Evolutionary conservation across 2,797 vertebrate species (phyloP).

Genomic region (Gymnoscopelus braueri): DNA sequence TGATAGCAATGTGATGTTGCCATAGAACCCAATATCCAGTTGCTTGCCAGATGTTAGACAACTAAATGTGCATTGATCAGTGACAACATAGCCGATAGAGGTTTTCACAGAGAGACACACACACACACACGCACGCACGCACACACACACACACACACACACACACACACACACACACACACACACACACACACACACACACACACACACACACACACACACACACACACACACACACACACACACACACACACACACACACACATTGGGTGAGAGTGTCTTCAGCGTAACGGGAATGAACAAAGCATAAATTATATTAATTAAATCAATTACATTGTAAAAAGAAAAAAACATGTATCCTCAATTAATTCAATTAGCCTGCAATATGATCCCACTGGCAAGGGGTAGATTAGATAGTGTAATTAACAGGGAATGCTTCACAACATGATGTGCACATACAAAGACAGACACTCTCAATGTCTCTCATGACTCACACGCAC

Average conservation of each 20-base stretch:
- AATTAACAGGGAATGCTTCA: constrained; percentile 90
- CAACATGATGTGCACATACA: background rate
- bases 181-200: too few relatives aligned
- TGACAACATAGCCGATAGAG: constrained; percentile 89
- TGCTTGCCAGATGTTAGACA: constrained; percentile 97
- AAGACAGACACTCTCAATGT: too few relatives aligned
- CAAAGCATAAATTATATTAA: constrained; percentile 91
- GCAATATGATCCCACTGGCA: constrained; percentile 89
- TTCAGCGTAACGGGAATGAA: constrained; percentile 79
- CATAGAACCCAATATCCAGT: constrained; percentile 97
- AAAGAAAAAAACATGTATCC: constrained; percentile 80
- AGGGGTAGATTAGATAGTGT: constrained; percentile 91
- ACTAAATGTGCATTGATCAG: constrained; percentile 96
- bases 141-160: too few relatives aligned
- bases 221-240: too few relatives aligned
- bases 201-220: too few relatives aligned
- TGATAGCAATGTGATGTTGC: constrained; percentile 94
- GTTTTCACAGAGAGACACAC: constrained; percentile 21
- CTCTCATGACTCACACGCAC: background rate
- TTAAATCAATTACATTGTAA: constrained; percentile 96
- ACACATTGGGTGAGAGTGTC: background rate
- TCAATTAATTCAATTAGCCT: constrained; percentile 92
- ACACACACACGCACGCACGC: too few relatives aligned
- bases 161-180: too few relatives aligned
- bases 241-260: too few relatives aligned